Conservation (phyloP, 2,113 vertebrate species). For the Sturnira hondurensis region DNA sequence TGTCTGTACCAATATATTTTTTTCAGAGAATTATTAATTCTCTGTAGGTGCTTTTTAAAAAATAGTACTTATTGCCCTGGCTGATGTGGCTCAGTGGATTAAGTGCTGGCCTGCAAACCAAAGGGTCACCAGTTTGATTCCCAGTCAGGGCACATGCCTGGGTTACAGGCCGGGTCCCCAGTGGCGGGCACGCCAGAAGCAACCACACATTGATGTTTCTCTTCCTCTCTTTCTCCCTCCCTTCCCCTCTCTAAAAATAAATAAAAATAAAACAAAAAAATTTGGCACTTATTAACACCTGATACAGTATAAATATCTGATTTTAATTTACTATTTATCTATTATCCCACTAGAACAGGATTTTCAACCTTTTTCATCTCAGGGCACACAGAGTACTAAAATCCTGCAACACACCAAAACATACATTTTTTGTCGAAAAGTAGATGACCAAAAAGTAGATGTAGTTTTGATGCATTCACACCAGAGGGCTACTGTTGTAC, state of each 20-base stretch:
- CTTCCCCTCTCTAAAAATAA: no score
- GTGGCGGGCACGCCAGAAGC: no score
- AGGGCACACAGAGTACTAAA: background rate
- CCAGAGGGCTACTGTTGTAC: background rate
- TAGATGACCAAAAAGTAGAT: background rate
- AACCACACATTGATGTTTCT: no score
- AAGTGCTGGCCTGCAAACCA: no score
- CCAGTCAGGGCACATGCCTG: no score
- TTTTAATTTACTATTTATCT: constrained; percentile 2
- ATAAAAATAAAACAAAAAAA: background rate
- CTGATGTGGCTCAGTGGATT: no score
- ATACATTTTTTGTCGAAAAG: background rate
- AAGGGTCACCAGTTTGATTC: no score
- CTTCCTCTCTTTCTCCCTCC: no score
- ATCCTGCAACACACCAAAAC: background rate
- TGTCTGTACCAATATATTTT: background rate
- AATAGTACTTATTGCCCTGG: background rate
- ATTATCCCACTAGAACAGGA: background rate
- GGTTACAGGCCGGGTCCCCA: no score
- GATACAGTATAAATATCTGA: background rate
- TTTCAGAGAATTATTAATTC: background rate
- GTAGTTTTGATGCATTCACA: background rate
- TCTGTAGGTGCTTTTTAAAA: background rate
- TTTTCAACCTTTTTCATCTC: background rate
- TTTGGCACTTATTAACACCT: background rate